A percentile compares a stretch with the other conserved stretches of the same genome.
phyloP scores from a whole-genome alignment of 1,140 invertebrate genomes.

The Plectus sambesii region DNA sequence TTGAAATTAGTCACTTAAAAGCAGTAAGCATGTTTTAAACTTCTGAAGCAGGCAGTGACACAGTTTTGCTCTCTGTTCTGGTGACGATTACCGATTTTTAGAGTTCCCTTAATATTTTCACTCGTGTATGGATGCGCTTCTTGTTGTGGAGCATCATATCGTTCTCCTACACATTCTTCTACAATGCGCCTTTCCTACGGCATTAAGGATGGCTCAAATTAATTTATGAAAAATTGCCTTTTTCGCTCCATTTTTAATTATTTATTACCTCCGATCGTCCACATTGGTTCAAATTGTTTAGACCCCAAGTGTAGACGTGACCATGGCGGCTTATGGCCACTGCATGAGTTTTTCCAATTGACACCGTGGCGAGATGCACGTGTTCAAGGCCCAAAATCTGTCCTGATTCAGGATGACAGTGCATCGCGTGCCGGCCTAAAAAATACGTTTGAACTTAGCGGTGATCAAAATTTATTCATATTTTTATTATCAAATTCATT shows the following conservation, averaged over 20 bases:
- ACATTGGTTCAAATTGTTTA: constrained; percentile 96
- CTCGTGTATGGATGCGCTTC: too few relatives aligned
- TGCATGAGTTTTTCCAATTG: constrained; percentile 86
- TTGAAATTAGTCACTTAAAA: too few relatives aligned
- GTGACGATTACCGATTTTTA: too few relatives aligned
- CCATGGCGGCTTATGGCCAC: constrained; percentile 75
- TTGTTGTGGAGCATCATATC: too few relatives aligned
- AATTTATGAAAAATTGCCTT: neutral
- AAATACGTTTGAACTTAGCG: too few relatives aligned
- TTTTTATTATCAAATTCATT: too few relatives aligned
- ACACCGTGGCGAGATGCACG: constrained; percentile 67
- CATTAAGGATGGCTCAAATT: neutral
- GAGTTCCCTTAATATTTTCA: too few relatives aligned
- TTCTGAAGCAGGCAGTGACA: too few relatives aligned
- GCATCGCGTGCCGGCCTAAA: constrained; percentile 32
- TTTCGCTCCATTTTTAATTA: constrained; percentile 56
- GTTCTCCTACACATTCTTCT: too few relatives aligned
- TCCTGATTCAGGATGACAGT: constrained; percentile 18
- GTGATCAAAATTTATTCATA: too few relatives aligned
- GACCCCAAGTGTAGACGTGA: constrained; percentile 82
- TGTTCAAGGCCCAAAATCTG: constrained; percentile 58
- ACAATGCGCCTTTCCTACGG: neutral
- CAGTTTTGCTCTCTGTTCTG: too few relatives aligned
- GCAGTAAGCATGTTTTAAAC: too few relatives aligned
- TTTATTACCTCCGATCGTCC: constrained; percentile 64